Base-by-base conservation (phyloP, 2,888 invertebrate species). In the Pammene aurita region DNA sequence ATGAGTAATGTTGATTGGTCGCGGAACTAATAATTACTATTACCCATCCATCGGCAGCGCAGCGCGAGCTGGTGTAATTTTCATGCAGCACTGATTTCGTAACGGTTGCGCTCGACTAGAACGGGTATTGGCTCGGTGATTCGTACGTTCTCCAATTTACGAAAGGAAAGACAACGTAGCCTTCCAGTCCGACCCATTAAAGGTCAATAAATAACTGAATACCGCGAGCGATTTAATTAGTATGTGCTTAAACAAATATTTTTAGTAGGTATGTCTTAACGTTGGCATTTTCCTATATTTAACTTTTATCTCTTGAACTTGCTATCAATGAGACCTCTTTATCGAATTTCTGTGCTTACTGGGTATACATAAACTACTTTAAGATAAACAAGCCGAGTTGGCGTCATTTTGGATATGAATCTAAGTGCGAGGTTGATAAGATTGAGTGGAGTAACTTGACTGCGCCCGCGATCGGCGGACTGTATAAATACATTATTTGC, bases 71-170 rank as follows among this genome's bases (percentile, higher is more conserved):
- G 78, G 78, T 81, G 82, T 85, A 85, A 86, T 89, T 89, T 91
- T 90, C 88, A 91, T 90, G 90, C 88, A 87, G 89, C 88, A 84
- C 80, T 87, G 90, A 89, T 91, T 91, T 91, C 89, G 89, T 91
- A 92, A 92, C 91, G 90, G 91, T 88, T 90, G 90, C 90, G 88
- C 81, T 89, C 88, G 86, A 86, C 87, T 90, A 89, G 90, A 92
- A 92, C 92, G 88, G 85, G 89, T 90, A 89, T 90, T 85, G 86
- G 86, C 87, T 86, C 80, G 80, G 83, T 82, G 84, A 78, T 82
- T 84, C 81, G 78, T 81, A 84, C 84, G 86, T 85, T 87, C 84
- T 85, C 82, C 72, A 76, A 62, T 72, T 71, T 63, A 72, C 67
- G 70, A 66, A 72, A 72, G 62, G 58, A 60, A 66, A 64, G 70